Base-by-base conservation (phyloP, 2,113 vertebrate genomes). In the Chrysemys picta region DNA sequence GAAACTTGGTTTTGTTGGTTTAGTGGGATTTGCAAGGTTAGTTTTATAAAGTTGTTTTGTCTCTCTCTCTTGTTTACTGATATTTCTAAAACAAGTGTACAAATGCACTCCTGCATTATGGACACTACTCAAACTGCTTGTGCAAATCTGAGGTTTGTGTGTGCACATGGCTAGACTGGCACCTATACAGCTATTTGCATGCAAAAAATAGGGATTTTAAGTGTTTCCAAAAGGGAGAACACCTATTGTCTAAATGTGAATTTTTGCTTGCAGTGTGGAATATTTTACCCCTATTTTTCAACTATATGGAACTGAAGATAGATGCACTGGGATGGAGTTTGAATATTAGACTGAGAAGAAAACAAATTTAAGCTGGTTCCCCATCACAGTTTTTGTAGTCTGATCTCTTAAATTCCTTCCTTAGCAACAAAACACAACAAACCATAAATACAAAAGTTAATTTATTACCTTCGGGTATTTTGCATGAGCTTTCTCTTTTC, bases 81-180 rank as follows among this genome's bases (percentile, higher is more conserved):
- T n/a, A n/a, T n/a, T n/a, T n/a, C n/a, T n/a, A n/a, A n/a, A 5
- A 13, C 6, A 88, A 75, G 0, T 0, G 1, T 21, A 29, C 45
- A 93, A 89, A 87, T 57, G 79, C 5, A 86, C 82, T 82, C 8
- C 45, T 54, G 75, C 1, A 31, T 0, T 8, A 22, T 56, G 10
- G 4, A 35, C 53, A 80, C 45, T 62, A 47, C 78, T 24, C 79
- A 93, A 16, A 35, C 52, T 53, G 59, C 59, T 85, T 86, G 21
- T 0, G 4, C 1, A 69, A n/a, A 69, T n/a, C 17, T 2, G 53
- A 90, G 5, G 24, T 45, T 52, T 38, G 80, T 57, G 52, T 56
- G 10, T 25, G 47, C 82, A 56, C 2, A 0, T 25, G 56, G 75
- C 3, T 72, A 56, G 21, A 12, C 10, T 69, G 6, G 6, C 0